Evolutionary conservation across 2,113 vertebrate species (phyloP).

Genomic region (Lanius ludovicianus): DNA sequence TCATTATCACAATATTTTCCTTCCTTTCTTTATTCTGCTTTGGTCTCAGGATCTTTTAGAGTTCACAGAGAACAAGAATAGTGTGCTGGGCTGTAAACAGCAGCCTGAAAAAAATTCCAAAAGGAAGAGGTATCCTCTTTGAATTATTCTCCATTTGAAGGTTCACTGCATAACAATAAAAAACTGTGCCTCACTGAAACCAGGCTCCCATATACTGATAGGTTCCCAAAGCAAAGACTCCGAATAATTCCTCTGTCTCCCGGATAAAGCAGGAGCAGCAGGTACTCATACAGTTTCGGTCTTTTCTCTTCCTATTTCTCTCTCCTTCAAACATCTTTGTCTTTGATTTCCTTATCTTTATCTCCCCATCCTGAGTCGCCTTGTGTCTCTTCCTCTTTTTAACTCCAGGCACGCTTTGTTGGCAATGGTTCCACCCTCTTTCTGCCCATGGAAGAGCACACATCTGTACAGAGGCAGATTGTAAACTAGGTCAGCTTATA

Average conservation of each 20-base stretch:
- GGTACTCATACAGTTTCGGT: rapidly evolving
- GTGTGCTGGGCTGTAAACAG: neutral
- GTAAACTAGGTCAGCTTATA: constrained; percentile 35
- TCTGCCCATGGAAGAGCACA: neutral
- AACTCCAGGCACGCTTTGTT: neutral
- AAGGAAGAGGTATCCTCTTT: neutral
- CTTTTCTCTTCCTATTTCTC: neutral
- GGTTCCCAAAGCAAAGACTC: neutral
- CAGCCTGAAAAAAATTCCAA: neutral
- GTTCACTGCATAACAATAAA: neutral
- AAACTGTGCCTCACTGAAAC: neutral
- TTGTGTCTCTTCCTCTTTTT: neutral
- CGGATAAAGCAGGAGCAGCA: neutral
- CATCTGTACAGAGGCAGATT: neutral
- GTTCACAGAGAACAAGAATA: neutral
- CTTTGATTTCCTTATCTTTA: neutral
- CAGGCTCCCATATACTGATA: neutral
- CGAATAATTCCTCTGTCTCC: neutral
- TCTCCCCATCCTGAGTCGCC: neutral
- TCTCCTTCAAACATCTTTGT: neutral
- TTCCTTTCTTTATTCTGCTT: neutral
- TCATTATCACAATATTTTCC: neutral
- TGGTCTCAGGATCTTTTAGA: neutral
- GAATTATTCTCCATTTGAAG: neutral
- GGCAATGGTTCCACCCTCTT: neutral